Base-by-base conservation (phyloP, 2,888 invertebrate species). In the Leptopilina syphax region DNA sequence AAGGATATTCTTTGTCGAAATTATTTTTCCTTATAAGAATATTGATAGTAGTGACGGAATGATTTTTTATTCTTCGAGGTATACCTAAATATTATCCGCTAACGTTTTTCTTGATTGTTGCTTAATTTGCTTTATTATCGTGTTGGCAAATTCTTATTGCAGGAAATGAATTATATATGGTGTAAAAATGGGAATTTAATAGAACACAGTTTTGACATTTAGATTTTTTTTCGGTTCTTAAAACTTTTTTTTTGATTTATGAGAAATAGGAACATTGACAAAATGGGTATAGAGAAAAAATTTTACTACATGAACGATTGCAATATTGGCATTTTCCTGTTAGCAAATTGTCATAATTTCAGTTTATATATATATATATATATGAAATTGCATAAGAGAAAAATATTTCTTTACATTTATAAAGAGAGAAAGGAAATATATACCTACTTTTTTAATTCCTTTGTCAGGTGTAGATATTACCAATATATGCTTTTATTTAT, bases 301-400 rank as follows among this genome's bases (percentile, higher is more conserved):
- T 18, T 63, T 18, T 18, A 63, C 63, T n/a, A 63, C 50, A 10
- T 68, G 12, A 68, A n/a, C 12, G 24, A 47, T 50, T 50, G 0
- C 9, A 70, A 12, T 54, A 13, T 7, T 50, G 10, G 12, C 12
- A 27, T 41, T 70, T 54, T 50, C 50, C 50, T 70, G 27, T 50
- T 27, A 67, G 50, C 47, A 70, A 27, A 27, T 7, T 27, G 50
- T 54, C 47, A 13, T 50, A 27, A 50, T 70, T 24, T 47, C 24
- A 5, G 50, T 34, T 34, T 34, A 34, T 34, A 27, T 34, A 34
- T 34, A 34, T 34, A 34, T 34, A 34, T 50, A 54, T 47, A 9
- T 13, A 70, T 54, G 27, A 70, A 50, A 70, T 70, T 70, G 68
- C 68, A 70, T 54, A 47, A 70, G 27, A 70, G 50, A 50, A 54